phyloP scores from a whole-genome alignment of 1,140 invertebrate genomes.

The Platorchestia sp. region DNA sequence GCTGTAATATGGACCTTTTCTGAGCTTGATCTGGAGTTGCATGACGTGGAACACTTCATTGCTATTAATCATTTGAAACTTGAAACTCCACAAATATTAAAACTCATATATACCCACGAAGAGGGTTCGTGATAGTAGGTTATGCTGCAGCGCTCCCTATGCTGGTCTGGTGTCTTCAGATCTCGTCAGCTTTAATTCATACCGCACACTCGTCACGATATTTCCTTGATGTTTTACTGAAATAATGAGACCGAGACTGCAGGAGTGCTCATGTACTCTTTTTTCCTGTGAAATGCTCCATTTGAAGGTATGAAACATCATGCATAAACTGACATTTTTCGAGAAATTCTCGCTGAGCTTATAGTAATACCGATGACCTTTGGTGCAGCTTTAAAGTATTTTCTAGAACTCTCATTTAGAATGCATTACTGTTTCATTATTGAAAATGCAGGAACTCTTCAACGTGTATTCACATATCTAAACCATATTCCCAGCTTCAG shows the following conservation, averaged over 20 bases:
- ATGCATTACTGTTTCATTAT: background rate
- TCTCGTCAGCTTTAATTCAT: too few species aligned
- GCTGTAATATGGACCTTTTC: too few species aligned
- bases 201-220: background rate
- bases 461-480: background rate
- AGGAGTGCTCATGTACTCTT: background rate
- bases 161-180: too few species aligned
- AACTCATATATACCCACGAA: too few species aligned
- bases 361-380: background rate
- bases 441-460: background rate
- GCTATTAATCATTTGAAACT: too few species aligned
- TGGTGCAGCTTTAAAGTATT: background rate
- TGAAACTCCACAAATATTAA: too few species aligned
- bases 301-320: background rate
- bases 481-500: background rate
- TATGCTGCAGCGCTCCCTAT: too few species aligned
- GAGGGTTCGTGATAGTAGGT: too few species aligned
- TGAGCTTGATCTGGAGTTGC: too few species aligned
- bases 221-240: background rate
- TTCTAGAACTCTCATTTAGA: background rate
- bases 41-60: too few species aligned
- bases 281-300: background rate
- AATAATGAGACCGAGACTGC: background rate
- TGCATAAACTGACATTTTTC: background rate
- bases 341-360: background rate